A percentile compares a stretch with the other conserved stretches of the same genome.
Evolutionary conservation across 92 coral and sea anemone genomes (phyloP).

Genomic region (Actinostola sp.): DNA sequence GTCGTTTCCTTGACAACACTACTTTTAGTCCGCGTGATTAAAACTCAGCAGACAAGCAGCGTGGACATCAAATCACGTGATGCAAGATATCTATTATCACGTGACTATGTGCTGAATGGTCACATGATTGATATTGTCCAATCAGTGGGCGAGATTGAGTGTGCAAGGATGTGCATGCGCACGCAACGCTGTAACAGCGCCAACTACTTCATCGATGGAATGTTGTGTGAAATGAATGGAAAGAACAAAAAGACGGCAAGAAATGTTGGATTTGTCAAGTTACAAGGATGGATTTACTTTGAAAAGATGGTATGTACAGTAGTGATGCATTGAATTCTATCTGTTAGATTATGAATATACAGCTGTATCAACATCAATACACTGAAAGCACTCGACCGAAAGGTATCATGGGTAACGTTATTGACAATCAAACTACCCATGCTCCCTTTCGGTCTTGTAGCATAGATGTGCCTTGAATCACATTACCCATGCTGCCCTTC

Average conservation of each 20-base stretch:
- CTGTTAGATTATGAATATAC: not conserved
- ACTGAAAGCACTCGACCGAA: too few relatives aligned
- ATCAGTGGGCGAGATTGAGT: slow-evolving; percentile 6
- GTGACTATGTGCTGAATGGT: slow-evolving; percentile 9
- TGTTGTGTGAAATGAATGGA: slow-evolving; percentile 1
- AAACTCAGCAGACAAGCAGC: not conserved
- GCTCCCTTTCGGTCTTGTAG: too few relatives aligned
- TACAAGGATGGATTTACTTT: slow-evolving; percentile 1
- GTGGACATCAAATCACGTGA: slow-evolving; percentile 1
- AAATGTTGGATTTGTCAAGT: not conserved
- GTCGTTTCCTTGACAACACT: not conserved
- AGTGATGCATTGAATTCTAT: not conserved
- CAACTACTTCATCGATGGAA: not conserved
- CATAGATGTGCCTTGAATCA: too few relatives aligned
- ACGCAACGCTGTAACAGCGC: not conserved
- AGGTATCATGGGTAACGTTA: too few relatives aligned
- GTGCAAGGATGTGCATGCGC: slow-evolving; percentile 14
- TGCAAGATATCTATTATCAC: not conserved
- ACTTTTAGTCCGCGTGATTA: not conserved
- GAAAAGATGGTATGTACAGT: slow-evolving; percentile 16
- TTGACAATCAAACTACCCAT: too few relatives aligned
- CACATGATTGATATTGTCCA: slow-evolving; percentile 20
- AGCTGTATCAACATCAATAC: not conserved
- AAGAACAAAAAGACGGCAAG: not conserved
- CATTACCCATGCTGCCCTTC: too few relatives aligned